Evolutionary conservation across 2,113 vertebrate genomes (phyloP).

Genomic region (Talpa occidentalis): DNA sequence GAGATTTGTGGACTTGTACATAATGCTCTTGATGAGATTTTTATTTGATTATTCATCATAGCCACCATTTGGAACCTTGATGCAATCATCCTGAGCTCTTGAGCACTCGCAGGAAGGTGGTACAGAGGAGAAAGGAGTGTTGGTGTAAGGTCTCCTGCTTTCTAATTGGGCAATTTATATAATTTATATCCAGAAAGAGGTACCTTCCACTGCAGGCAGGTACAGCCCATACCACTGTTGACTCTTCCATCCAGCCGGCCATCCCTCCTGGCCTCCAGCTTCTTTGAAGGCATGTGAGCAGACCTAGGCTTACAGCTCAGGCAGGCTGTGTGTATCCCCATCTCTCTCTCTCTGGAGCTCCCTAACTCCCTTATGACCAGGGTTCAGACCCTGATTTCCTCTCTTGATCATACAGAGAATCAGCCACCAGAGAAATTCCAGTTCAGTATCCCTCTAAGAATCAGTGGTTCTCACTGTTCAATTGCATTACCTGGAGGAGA

Average conservation of each 20-base stretch:
- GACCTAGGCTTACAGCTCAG: not conserved
- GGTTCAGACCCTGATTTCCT: not conserved
- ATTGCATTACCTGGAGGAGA: conserved; percentile 14
- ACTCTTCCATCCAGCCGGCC: not conserved
- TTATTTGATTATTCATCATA: not conserved
- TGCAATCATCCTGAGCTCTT: not conserved
- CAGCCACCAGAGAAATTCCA: conserved; percentile 8
- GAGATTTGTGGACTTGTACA: not conserved
- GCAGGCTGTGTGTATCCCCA: not conserved
- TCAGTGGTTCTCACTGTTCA: conserved; percentile 2
- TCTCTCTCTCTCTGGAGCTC: not conserved
- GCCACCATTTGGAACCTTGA: not conserved
- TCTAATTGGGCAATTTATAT: not conserved
- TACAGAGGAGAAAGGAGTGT: not conserved
- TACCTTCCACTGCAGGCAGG: not conserved
- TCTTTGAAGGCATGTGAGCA: not conserved
- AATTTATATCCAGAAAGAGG: not conserved
- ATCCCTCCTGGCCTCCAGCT: not conserved
- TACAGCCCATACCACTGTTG: not conserved
- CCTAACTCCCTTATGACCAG: not conserved
- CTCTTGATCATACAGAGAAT: not conserved
- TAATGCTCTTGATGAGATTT: not conserved
- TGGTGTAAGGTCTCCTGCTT: not conserved
- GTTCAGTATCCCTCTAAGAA: conserved; percentile 1
- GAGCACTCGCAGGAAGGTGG: not conserved